Percentiles rank a stretch among this genome's conserved stretches.
phyloP scores from a whole-genome alignment of 2,888 invertebrate genomes.

The Clunio marinus region DNA sequence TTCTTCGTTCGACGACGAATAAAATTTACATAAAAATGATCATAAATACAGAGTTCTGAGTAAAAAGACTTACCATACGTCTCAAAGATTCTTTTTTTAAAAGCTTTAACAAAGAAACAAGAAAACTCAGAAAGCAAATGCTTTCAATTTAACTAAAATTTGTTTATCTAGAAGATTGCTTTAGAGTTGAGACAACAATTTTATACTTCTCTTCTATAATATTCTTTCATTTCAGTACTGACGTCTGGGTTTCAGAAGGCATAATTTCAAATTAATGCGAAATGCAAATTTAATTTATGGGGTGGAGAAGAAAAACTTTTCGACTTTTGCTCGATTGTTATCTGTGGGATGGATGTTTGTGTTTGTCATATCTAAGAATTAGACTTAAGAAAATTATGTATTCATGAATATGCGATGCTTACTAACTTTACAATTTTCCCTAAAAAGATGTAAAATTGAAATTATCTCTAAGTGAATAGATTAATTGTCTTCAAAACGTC shows the following conservation, averaged over 20 bases:
- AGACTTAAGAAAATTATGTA: background rate
- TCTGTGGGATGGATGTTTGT: too few species aligned
- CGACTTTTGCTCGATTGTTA: background rate
- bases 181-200: background rate
- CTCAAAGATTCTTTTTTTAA: background rate
- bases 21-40: background rate
- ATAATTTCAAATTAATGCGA: conserved; percentile 31
- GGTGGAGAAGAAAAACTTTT: conserved; percentile 7
- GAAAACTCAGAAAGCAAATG: conserved; percentile 23
- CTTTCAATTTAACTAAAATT: background rate
- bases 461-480: too few species aligned
- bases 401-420: too few species aligned
- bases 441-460: background rate
- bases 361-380: background rate
- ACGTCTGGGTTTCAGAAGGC: background rate
- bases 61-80: background rate
- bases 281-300: conserved; percentile 37
- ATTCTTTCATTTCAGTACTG: background rate
- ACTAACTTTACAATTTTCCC: background rate
- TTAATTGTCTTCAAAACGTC: too few species aligned
- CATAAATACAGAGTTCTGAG: background rate
- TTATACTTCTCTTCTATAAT: background rate
- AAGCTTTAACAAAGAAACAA: background rate
- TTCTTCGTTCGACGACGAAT: background rate
- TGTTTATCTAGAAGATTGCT: conserved; percentile 26